Percentiles rank a stretch among this genome's conserved stretches.
Conservation (phyloP, 2,113 vertebrate species). For the Lycocorax pyrrhopterus region DNA sequence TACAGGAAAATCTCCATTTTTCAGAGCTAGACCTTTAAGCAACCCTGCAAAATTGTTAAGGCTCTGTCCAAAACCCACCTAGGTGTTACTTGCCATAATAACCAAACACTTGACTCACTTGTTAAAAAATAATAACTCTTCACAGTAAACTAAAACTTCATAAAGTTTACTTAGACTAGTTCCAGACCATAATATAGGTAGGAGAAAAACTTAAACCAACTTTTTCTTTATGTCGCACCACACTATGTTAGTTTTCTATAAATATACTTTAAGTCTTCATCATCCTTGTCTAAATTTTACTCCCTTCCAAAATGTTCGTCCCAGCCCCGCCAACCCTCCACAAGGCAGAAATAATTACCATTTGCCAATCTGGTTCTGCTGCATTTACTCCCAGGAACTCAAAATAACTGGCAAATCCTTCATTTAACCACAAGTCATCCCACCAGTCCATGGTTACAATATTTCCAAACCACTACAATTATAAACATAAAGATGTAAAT, state of each 20-base stretch:
- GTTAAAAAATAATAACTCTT: not conserved
- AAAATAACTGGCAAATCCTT: slow-evolving; percentile 96
- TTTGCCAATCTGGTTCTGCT: slow-evolving; percentile 80
- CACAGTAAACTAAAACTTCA: not conserved
- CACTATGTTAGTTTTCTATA: not conserved
- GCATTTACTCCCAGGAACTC: slow-evolving; percentile 85
- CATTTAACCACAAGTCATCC: slow-evolving; percentile 97
- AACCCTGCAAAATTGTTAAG: not conserved
- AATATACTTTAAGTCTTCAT: not conserved
- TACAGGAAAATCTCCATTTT: not conserved
- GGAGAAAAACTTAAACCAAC: not conserved
- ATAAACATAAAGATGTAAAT: not conserved
- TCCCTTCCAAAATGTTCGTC: not conserved
- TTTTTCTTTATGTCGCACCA: not conserved
- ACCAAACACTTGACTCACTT: not conserved
- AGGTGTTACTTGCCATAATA: not conserved
- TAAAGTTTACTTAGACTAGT: not conserved
- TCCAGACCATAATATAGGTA: not conserved
- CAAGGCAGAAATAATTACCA: slow-evolving; percentile 77
- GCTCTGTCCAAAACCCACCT: not conserved
- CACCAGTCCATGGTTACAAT: slow-evolving; percentile 98
- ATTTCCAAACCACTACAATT: slow-evolving; percentile 95
- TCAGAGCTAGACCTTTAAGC: not conserved
- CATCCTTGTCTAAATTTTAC: not conserved
- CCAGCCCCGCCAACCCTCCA: not conserved